phyloP scores from a whole-genome alignment of 2,888 invertebrate species.

The Harmothoe impar region DNA sequence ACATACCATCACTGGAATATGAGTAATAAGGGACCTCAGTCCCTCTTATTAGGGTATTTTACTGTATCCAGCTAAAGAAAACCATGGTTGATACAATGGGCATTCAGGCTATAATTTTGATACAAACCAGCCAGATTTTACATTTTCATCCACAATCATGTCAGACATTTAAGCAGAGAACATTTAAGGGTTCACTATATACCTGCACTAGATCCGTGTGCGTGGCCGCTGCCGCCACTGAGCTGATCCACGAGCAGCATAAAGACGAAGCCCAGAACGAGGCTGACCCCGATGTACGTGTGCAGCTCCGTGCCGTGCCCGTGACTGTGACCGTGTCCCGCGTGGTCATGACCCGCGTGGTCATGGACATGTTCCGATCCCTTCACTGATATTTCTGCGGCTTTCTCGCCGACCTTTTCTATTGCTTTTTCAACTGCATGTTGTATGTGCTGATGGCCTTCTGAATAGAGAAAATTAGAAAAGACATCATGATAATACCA shows the following conservation, averaged over 20 bases:
- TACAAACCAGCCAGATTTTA: too few species aligned
- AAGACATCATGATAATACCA: not conserved
- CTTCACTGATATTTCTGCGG: slow-evolving; percentile 37
- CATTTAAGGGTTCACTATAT: too few species aligned
- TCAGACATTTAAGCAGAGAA: too few species aligned
- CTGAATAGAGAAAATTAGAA: slow-evolving; percentile 5
- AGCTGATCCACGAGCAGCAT: slow-evolving; percentile 98
- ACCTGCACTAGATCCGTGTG: slow-evolving; percentile 55
- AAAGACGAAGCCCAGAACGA: slow-evolving; percentile 97
- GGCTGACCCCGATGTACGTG: slow-evolving; percentile 93
- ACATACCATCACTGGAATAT: too few species aligned
- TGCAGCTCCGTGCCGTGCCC: slow-evolving; percentile 86
- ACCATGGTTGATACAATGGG: too few species aligned
- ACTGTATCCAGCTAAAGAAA: too few species aligned
- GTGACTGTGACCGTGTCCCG: slow-evolving; percentile 32
- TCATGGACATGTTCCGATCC: slow-evolving; percentile 25
- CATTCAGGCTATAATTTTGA: too few species aligned
- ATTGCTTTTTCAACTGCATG: slow-evolving; percentile 48
- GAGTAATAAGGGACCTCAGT: too few species aligned
- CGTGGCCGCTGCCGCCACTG: slow-evolving; percentile 75
- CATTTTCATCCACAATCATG: too few species aligned
- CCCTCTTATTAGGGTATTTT: too few species aligned
- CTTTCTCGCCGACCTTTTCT: slow-evolving; percentile 48
- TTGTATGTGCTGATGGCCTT: not conserved
- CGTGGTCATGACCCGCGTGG: not conserved